phyloP scores from a whole-genome alignment of 2,888 invertebrate genomes.

The Eucera pruinosa region DNA sequence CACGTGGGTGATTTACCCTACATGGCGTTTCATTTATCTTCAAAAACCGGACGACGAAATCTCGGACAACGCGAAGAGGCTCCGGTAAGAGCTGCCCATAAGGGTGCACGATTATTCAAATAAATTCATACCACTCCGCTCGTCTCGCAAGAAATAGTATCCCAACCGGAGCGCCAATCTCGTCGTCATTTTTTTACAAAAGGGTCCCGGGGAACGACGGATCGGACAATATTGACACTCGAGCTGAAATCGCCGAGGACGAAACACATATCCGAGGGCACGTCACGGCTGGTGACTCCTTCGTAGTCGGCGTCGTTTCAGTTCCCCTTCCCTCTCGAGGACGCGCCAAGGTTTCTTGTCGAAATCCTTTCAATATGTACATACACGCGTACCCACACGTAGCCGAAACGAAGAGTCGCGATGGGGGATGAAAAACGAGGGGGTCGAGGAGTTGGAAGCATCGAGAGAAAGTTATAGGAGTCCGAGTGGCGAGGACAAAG shows the following conservation, averaged over 20 bases:
- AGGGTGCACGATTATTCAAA: no score
- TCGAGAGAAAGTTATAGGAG: constrained; percentile 62
- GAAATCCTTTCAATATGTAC: constrained; percentile 73
- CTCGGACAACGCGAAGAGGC: no score
- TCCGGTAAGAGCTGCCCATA: no score
- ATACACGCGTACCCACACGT: constrained; percentile 29
- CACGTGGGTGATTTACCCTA: no score
- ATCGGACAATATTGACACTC: constrained; percentile 42
- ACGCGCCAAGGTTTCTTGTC: constrained; percentile 65
- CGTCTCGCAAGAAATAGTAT: background rate
- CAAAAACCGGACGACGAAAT: no score
- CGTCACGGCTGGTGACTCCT: constrained; percentile 64
- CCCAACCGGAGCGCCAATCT: background rate
- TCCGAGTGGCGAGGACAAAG: constrained; percentile 67
- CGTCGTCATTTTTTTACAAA: constrained; percentile 12
- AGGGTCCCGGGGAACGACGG: constrained; percentile 19
- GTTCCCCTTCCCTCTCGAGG: constrained; percentile 25
- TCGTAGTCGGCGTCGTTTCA: constrained; percentile 43
- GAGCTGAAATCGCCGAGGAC: constrained; percentile 14
- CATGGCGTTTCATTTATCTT: no score
- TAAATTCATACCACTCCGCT: no score
- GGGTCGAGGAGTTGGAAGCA: constrained; percentile 40
- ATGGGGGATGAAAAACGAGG: constrained; percentile 52
- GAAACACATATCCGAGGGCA: constrained; percentile 50
- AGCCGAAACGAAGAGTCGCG: constrained; percentile 48